Evolutionary conservation across 2,888 invertebrate genomes (phyloP), one percentile per base, ranked within the genome.

Genomic region (Biston betularia): DNA sequence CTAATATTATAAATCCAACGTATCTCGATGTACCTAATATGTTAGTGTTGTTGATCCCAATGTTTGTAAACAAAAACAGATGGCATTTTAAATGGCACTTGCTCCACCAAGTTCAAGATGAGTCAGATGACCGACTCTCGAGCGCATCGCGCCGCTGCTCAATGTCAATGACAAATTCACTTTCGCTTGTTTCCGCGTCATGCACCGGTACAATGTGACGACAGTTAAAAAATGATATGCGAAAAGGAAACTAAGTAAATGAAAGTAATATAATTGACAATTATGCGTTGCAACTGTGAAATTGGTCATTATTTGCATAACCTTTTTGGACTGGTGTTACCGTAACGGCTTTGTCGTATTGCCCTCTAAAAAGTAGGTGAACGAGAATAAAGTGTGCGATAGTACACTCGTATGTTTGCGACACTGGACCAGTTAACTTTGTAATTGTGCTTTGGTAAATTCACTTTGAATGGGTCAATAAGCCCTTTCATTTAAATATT

Each of bases 61-160:
- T 74, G 74, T 78, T 77, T 74, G 70, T 76, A 77, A 78, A 79
- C 73, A 78, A 56, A 67, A 57, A 58, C 65, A 53, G 67, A 69
- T 72, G 79, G 81, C 64, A 60, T 64, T 61, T 64, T 46, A 73
- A 87, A 86, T 85, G 83, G 82, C 84, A 83, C 75, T 83, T 72
- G 84, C 73, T 78, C 69, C 80, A 81, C 80, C 89, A 92, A 92
- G 92, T 91, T 92, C 92, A 92, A 92, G 92, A 92, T 82, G 88
- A 89, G 80, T 64, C 76, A 77, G 62, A 61, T 52, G 50, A n/a
- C 5, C 45, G 15, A 62, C 53, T 52, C 77, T 78, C 74, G 76
- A 75, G 80, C 77, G 35, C 38, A 38, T 70, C 84, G 81, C 81
- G 78, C 72, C 73, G 77, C 81, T 77, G 80, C 75, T 85, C 87